Base-by-base conservation (phyloP, 1,140 invertebrate species). In the Tetramorium parvispinum region DNA sequence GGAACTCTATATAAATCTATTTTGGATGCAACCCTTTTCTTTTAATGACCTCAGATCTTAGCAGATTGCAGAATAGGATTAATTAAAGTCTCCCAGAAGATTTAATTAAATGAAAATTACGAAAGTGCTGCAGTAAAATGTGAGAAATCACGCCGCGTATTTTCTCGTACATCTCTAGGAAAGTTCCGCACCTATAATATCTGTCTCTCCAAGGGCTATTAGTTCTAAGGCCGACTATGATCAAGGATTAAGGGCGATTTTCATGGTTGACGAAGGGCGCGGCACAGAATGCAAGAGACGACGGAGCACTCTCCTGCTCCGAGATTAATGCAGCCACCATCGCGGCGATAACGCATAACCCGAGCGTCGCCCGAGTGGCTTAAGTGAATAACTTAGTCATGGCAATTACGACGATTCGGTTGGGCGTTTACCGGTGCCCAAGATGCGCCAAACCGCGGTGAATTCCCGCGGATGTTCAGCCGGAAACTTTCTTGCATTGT, bases 331-430 rank as follows among this genome's bases (percentile, higher is more conserved):
- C 75, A 82, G 51, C 89, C 59, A 77, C 78, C 82, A 81, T 88
- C 59, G 81, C 89, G 65, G 83, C 73, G 85, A 92, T 92, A 91
- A 91, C 87, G 91, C 88, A 91, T 91, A 92, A 91, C 85, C 85
- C 75, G 57, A 73, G 85, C 51, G 70, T 68, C 71, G 43, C 59
- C 57, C 83, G 85, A 91, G 89, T 91, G 85, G 91, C 89, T 92
- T 92, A 92, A 92, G 85, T 91, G 89, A 92, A 92, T 92, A 91
- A 91, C 91, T 92, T 92, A 91, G 91, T 89, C 91, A 71, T 59
- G 87, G 87, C 88, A 91, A 91, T 91, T 91, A 91, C 91, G 82
- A 83, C 57, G 88, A 77, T 89, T 87, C 75, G 88, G 75, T n/a
- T 37, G 27, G 21, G 53, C 68, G 79, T 87, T 91, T 79, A 70